Evolutionary conservation across 2,797 vertebrate genomes (phyloP).

Genomic region (Enteromius unitaeniatus): DNA sequence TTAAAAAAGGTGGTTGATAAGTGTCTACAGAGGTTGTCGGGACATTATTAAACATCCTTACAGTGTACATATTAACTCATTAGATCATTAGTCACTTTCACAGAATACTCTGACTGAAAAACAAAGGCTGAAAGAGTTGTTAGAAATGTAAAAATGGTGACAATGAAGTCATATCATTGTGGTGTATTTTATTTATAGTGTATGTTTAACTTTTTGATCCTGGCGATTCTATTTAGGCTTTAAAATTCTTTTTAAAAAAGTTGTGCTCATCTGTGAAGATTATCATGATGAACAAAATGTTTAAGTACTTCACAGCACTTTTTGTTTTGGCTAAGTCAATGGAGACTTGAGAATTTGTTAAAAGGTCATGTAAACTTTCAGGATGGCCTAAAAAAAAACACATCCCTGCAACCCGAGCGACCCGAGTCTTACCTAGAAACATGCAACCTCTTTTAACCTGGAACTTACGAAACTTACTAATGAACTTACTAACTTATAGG

Average conservation of each 20-base stretch:
- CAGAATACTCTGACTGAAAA: neutral
- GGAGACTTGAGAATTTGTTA: neutral
- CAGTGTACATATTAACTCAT: neutral
- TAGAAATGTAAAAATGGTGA: neutral
- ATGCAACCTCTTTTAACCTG: neutral
- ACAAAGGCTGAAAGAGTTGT: neutral
- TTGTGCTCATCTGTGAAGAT: neutral
- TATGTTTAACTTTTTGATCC: neutral
- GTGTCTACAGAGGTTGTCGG: neutral
- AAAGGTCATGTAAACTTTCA: neutral
- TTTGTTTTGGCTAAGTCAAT: neutral
- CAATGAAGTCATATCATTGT: neutral
- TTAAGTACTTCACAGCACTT: neutral
- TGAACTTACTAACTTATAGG: no score
- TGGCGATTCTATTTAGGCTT: neutral
- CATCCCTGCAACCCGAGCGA: neutral
- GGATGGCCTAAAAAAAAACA: neutral
- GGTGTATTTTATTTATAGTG: neutral
- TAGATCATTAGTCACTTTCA: neutral
- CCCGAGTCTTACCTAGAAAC: neutral
- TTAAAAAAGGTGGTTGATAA: neutral
- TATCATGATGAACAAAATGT: neutral
- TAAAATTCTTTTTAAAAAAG: neutral
- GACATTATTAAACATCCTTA: neutral
- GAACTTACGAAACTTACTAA: neutral